A percentile compares a stretch with the other conserved stretches of the same genome.
These are phyloP conservation scores for Bicyclus anynana DNA, from an alignment of 1,140 invertebrate genomes.

Conservation along the genomic window DNA sequence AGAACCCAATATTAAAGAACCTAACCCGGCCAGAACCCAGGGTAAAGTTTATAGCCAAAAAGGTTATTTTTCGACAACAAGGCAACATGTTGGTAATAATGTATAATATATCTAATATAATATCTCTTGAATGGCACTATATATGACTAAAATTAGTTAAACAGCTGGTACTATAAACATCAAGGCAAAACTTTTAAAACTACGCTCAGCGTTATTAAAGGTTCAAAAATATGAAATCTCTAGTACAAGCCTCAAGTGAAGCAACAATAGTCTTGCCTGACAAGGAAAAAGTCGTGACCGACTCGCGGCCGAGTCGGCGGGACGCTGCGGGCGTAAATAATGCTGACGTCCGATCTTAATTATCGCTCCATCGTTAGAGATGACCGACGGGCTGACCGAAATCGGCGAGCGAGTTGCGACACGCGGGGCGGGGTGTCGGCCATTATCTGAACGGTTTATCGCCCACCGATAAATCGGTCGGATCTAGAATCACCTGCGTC, in stretches of 20 bases:
- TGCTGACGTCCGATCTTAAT: constrained; percentile 72
- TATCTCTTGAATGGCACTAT: no score
- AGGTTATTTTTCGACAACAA: no score
- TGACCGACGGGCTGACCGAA: constrained; percentile 66
- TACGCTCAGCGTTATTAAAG: neutral
- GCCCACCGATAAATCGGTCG: constrained; percentile 58
- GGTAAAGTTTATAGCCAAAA: no score
- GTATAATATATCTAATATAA: no score
- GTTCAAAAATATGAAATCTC: constrained; percentile 25
- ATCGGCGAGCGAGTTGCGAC: constrained; percentile 67
- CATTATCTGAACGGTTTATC: constrained; percentile 59
- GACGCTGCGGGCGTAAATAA: constrained; percentile 72
- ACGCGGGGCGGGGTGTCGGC: constrained; percentile 37
- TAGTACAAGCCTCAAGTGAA: constrained; percentile 28
- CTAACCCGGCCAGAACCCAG: no score
- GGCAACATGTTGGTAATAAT: no score
- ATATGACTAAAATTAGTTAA: no score
- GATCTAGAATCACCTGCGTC: constrained; percentile 54
- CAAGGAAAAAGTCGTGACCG: constrained; percentile 73
- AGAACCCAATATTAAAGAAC: no score
- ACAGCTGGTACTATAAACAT: no score
- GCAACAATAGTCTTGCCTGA: constrained; percentile 66
- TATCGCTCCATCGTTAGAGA: constrained; percentile 73
- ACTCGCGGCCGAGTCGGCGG: constrained; percentile 54
- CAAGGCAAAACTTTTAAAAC: no score